Conservation (phyloP, 2,797 vertebrate species). For the Pseudochaenichthys georgianus region DNA sequence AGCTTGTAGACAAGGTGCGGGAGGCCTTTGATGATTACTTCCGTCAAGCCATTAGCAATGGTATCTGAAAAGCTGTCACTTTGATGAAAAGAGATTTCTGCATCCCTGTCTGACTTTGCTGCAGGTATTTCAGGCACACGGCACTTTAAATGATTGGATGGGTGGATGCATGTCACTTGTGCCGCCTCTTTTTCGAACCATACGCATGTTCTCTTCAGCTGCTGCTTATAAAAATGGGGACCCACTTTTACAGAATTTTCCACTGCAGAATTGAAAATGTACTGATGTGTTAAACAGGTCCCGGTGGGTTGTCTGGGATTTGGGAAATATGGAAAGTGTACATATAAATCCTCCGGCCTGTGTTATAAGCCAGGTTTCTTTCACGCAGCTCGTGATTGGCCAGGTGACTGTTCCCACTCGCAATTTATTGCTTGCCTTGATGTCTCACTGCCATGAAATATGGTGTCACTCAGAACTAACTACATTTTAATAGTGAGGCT, state of each 20-base stretch:
- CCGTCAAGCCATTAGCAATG: constrained; percentile 72
- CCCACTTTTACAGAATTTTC: constrained; percentile 71
- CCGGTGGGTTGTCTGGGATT: constrained; percentile 66
- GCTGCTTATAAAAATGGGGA: constrained; percentile 68
- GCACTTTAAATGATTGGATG: constrained; percentile 58
- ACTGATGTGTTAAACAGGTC: constrained; percentile 77
- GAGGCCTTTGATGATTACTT: constrained; percentile 65
- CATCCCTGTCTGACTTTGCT: constrained; percentile 56
- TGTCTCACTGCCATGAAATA: constrained; percentile 72
- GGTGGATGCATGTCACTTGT: constrained; percentile 55
- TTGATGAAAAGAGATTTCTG: constrained; percentile 62
- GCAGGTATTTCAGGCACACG: constrained; percentile 65
- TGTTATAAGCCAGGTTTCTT: constrained; percentile 71
- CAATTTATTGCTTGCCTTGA: constrained; percentile 71
- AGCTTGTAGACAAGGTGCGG: constrained; percentile 66
- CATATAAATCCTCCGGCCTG: constrained; percentile 65
- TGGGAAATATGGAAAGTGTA: constrained; percentile 74
- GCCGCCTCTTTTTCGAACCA: constrained; percentile 39
- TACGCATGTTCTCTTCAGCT: constrained; percentile 55
- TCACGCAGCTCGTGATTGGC: constrained; percentile 51
- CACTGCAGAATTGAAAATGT: constrained; percentile 65
- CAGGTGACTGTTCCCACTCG: constrained; percentile 66
- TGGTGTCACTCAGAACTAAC: constrained; percentile 68
- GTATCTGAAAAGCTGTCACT: constrained; percentile 74
- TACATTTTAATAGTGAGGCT: constrained; percentile 62